Evolutionary conservation across 1,140 invertebrate species (phyloP).

Genomic region (Pseudomyrmex flavicornis): DNA sequence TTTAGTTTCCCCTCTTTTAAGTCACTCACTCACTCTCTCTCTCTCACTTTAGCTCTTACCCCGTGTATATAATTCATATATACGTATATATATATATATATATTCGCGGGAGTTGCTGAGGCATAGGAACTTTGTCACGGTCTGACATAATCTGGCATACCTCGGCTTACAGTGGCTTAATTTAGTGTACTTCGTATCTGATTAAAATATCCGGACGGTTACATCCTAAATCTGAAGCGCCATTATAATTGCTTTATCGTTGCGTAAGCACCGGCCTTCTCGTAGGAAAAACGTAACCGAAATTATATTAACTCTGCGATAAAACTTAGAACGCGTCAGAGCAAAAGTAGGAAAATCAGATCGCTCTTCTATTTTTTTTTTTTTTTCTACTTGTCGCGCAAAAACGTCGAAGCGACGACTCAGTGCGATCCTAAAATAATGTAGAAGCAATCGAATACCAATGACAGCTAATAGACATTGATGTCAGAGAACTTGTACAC

Average conservation of each 20-base stretch:
- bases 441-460: no score
- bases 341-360: no score
- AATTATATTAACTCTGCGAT: no score
- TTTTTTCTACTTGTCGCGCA: no score
- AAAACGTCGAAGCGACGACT: no score
- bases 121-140: conserved; percentile 48
- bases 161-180: conserved; percentile 38
- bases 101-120: conserved; percentile 35
- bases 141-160: conserved; percentile 51
- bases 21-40: background rate
- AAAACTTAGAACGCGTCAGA: no score
- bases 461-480: no score
- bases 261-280: conserved; percentile 1
- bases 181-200: conserved; percentile 54
- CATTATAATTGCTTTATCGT: conserved; percentile 32
- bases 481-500: no score
- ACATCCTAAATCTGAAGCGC: conserved; percentile 40
- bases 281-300: background rate
- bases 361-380: background rate
- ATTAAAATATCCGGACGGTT: conserved; percentile 46
- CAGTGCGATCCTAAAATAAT: no score
- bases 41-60: no score
- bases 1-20: background rate
- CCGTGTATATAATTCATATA: no score
- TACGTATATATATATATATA: background rate